Evolutionary conservation across 92 coral and sea anemone species (phyloP).

Genomic region (Galaxea fascicularis): DNA sequence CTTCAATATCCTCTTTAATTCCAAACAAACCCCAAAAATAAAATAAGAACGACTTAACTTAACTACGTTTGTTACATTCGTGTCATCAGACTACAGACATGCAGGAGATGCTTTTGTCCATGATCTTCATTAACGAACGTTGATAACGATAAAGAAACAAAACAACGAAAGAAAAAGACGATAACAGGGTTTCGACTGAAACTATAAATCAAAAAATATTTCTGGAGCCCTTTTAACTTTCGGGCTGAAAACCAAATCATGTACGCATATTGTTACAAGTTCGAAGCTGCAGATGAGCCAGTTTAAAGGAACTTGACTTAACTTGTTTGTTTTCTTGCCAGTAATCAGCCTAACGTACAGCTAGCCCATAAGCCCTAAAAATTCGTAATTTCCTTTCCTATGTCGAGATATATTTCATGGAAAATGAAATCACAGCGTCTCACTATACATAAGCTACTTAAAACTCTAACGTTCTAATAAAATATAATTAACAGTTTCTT

Average conservation of each 20-base stretch:
- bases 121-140: slow-evolving; percentile 64
- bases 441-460: background rate
- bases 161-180: background rate
- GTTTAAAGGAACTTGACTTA: background rate
- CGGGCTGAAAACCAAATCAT: background rate
- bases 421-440: slow-evolving; percentile 14
- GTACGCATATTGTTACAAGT: background rate
- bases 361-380: slow-evolving; percentile 20
- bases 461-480: background rate
- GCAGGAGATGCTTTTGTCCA: slow-evolving; percentile 57
- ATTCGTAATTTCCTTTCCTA: background rate
- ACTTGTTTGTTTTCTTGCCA: background rate
- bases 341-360: slow-evolving; percentile 5
- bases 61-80: background rate
- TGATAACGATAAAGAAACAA: background rate
- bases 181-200: slow-evolving; percentile 1
- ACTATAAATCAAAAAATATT: slow-evolving; percentile 1
- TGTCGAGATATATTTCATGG: background rate
- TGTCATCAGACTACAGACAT: slow-evolving; percentile 65
- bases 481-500: slow-evolving; percentile 24
- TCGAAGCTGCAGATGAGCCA: background rate
- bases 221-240: background rate
- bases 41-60: background rate
- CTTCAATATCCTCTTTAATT: slow-evolving; percentile 15
- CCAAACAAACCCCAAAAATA: slow-evolving; percentile 18